These are phyloP conservation scores for Sinodicranocentrus sp. DNA, from an alignment of 2,888 invertebrate genomes.

Conservation along the genomic window DNA sequence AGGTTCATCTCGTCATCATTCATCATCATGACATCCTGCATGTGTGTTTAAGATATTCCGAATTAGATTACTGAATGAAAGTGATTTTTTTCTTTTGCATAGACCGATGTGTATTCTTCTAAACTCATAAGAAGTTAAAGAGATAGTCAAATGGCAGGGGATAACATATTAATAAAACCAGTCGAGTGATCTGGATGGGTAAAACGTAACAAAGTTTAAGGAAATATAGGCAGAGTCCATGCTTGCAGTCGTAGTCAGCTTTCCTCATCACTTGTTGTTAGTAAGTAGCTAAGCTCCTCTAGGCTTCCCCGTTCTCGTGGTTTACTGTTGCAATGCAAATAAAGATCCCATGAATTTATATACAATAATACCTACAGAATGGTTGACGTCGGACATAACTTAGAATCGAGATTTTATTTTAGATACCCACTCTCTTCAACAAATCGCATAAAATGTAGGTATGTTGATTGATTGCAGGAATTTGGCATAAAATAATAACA, in stretches of 20 bases:
- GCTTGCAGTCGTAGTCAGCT: slow-evolving; percentile 63
- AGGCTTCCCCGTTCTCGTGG: slow-evolving; percentile 53
- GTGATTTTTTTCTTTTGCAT: too few relatives aligned
- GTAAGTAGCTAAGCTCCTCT: slow-evolving; percentile 68
- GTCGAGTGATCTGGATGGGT: too few relatives aligned
- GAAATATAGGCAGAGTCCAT: slow-evolving; percentile 35
- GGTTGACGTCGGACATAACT: too few relatives aligned
- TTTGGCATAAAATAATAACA: slow-evolving; percentile 27
- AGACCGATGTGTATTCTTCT: too few relatives aligned
- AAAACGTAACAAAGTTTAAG: background rate
- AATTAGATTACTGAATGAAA: background rate
- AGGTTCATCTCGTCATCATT: too few relatives aligned
- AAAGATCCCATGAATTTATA: slow-evolving; percentile 26
- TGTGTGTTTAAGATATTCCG: background rate
- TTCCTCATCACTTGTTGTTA: slow-evolving; percentile 63
- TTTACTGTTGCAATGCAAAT: slow-evolving; percentile 56
- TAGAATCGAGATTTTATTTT: slow-evolving; percentile 5
- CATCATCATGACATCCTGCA: slow-evolving; percentile 53
- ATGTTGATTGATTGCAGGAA: background rate
- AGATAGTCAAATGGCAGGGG: too few relatives aligned
- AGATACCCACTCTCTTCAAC: background rate
- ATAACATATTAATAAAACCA: too few relatives aligned
- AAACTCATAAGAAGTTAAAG: too few relatives aligned
- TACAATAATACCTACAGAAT: too few relatives aligned
- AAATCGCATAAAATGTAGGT: background rate